A percentile compares a stretch with the other conserved stretches of the same genome.
phyloP scores from a whole-genome alignment of 2,113 vertebrate genomes.

The Platanista minor region DNA sequence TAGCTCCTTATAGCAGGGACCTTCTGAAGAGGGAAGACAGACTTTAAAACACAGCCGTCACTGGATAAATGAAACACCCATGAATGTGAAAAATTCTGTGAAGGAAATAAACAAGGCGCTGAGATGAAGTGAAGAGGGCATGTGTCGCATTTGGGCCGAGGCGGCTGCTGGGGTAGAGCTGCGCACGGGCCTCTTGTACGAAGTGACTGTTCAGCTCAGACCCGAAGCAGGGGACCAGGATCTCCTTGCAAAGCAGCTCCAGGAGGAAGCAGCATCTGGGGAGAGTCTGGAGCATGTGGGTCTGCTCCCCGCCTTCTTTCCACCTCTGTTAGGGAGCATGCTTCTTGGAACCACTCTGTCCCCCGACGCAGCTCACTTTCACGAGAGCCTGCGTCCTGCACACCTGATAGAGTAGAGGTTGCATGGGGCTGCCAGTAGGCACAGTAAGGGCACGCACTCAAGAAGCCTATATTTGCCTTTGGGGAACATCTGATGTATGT shows the following conservation, averaged over 20 bases:
- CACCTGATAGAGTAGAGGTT: background rate
- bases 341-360: background rate
- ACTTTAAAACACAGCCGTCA: background rate
- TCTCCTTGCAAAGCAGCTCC: background rate
- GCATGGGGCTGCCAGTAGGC: no score
- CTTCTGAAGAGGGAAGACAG: background rate
- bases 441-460: accelerated
- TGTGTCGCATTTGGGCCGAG: background rate
- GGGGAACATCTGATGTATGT: accelerated
- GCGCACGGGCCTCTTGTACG: background rate
- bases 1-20: background rate
- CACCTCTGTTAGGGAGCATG: accelerated
- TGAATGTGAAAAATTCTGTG: background rate
- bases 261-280: background rate
- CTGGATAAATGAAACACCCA: background rate
- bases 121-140: background rate
- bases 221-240: background rate
- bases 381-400: background rate
- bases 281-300: background rate
- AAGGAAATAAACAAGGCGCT: background rate
- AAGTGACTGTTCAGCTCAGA: background rate
- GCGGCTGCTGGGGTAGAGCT: background rate
- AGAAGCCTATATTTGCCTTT: background rate
- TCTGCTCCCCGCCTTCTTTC: no score
- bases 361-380: background rate